Percentiles rank a stretch among this genome's conserved stretches.
These are phyloP conservation scores for Porites lutea DNA, from an alignment of 64 coral and sea anemone species.

Conservation along the genomic window DNA sequence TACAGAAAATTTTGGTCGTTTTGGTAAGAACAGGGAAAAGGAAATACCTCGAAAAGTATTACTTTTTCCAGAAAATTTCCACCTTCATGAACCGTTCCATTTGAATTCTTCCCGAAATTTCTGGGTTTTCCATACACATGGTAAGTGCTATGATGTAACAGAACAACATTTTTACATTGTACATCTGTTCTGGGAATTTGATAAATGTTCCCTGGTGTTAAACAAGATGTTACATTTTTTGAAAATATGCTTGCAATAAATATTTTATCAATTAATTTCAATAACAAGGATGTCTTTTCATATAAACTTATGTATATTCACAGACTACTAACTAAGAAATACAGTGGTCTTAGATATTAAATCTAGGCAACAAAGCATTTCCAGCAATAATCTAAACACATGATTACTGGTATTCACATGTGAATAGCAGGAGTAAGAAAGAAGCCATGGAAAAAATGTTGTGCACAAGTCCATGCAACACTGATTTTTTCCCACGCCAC, in stretches of 20 bases:
- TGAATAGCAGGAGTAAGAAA: neutral
- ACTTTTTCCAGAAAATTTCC: too few relatives aligned
- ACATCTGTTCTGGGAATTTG: neutral
- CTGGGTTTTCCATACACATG: too few relatives aligned
- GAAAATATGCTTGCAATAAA: neutral
- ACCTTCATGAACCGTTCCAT: too few relatives aligned
- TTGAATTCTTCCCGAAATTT: too few relatives aligned
- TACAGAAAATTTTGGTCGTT: too few relatives aligned
- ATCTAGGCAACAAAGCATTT: neutral
- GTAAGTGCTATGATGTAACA: too few relatives aligned
- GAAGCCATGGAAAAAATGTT: neutral
- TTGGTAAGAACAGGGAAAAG: too few relatives aligned
- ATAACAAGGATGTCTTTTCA: neutral
- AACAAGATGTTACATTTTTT: neutral
- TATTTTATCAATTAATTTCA: neutral
- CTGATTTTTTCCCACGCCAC: too few relatives aligned
- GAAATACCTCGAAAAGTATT: too few relatives aligned
- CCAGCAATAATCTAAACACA: too few relatives aligned
- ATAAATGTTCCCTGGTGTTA: neutral
- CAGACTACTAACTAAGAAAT: neutral
- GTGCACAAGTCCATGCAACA: too few relatives aligned
- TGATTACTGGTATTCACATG: too few relatives aligned
- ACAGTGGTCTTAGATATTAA: neutral
- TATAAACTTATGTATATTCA: neutral
- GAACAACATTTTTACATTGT: neutral